These are phyloP conservation scores for Ditula angustiorana DNA, from an alignment of 2,888 invertebrate genomes.

Conservation along the genomic window DNA sequence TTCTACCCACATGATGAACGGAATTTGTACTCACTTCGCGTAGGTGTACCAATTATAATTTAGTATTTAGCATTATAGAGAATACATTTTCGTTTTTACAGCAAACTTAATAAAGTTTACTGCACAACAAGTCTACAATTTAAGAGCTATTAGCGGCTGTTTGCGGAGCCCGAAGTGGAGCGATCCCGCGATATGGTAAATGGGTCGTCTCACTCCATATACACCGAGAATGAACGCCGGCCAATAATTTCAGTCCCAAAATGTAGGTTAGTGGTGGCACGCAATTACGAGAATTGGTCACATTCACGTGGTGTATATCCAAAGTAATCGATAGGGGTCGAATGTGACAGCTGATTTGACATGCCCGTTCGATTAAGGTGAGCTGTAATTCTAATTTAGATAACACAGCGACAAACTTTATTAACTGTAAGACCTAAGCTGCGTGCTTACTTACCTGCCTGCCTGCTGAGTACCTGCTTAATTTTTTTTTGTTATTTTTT, in stretches of 20 bases:
- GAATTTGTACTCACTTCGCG: too few species aligned
- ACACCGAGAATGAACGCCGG: slow-evolving; percentile 69
- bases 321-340: slow-evolving; percentile 29
- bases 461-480: too few species aligned
- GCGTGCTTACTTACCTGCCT: too few species aligned
- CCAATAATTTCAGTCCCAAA: slow-evolving; percentile 69
- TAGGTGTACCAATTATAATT: too few species aligned
- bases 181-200: slow-evolving; percentile 78
- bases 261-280: slow-evolving; percentile 80
- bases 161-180: slow-evolving; percentile 66
- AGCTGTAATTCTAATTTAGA: too few species aligned
- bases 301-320: slow-evolving; percentile 42
- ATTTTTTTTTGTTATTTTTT: too few species aligned
- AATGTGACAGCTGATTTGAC: slow-evolving; percentile 10
- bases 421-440: too few species aligned
- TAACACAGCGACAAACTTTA: too few species aligned
- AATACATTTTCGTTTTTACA: too few species aligned
- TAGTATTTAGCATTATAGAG: too few species aligned
- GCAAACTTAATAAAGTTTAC: neutral
- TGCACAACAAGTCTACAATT: slow-evolving; percentile 44
- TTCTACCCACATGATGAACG: too few species aligned
- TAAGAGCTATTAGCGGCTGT: slow-evolving; percentile 56
- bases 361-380: neutral
- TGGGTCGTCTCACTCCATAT: slow-evolving; percentile 77
- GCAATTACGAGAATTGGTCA: slow-evolving; percentile 58